A percentile compares a stretch with the other conserved stretches of the same genome.
These are phyloP conservation scores for Isoperla grammatica DNA, from an alignment of 2,888 invertebrate genomes.

Conservation along the genomic window DNA sequence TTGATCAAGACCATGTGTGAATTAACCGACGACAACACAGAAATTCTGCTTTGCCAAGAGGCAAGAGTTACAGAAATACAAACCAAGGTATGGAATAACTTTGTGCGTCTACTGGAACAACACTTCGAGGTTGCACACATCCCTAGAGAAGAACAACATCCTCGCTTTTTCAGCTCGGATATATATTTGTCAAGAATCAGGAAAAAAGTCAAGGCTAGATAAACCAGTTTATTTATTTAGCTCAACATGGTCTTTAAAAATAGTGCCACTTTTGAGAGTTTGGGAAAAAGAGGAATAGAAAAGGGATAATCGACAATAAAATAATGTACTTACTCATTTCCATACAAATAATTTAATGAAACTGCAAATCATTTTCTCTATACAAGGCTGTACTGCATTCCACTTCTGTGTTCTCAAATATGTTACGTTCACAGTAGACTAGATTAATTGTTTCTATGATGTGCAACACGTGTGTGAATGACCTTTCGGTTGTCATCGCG, in stretches of 20 bases:
- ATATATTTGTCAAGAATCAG: slow-evolving; percentile 49
- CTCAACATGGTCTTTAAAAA: too few relatives aligned
- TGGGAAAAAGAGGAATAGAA: too few relatives aligned
- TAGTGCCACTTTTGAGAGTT: not conserved
- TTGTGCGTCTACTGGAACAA: slow-evolving; percentile 40
- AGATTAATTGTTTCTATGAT: slow-evolving; percentile 10
- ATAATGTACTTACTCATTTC: not conserved
- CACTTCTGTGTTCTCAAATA: too few relatives aligned
- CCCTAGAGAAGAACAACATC: slow-evolving; percentile 55
- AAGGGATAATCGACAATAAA: not conserved
- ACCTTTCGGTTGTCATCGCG: slow-evolving; percentile 24
- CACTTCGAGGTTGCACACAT: slow-evolving; percentile 47
- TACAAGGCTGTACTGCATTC: not conserved
- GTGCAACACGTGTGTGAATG: slow-evolving; percentile 27
- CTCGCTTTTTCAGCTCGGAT: slow-evolving; percentile 56
- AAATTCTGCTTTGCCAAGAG: slow-evolving; percentile 62
- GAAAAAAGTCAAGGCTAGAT: not conserved
- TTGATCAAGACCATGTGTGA: slow-evolving; percentile 54
- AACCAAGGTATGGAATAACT: slow-evolving; percentile 46
- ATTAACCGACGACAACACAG: slow-evolving; percentile 47
- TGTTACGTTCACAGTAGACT: too few relatives aligned
- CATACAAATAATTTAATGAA: not conserved
- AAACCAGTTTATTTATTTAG: too few relatives aligned
- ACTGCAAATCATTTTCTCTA: not conserved
- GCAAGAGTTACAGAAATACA: slow-evolving; percentile 58